phyloP scores from a whole-genome alignment of 2,113 vertebrate genomes.

The Crocuta crocuta region DNA sequence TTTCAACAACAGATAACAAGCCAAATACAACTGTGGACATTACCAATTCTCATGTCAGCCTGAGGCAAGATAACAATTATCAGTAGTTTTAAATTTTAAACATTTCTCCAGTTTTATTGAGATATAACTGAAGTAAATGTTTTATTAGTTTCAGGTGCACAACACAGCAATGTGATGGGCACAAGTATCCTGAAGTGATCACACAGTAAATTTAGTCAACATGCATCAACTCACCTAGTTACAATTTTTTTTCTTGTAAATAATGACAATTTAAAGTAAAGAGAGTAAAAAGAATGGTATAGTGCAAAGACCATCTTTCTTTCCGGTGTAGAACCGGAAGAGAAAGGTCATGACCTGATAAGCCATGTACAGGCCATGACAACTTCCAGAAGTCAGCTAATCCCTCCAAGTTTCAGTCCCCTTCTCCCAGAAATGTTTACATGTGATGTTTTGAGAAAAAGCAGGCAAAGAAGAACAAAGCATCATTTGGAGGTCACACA shows the following conservation, averaged over 20 bases:
- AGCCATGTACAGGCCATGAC: rapidly evolving
- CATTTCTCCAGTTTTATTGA: neutral
- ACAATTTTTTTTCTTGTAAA: neutral
- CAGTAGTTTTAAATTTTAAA: neutral
- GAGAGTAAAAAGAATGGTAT: neutral
- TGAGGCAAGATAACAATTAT: neutral
- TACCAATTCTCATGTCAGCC: neutral
- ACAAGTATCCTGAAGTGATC: neutral
- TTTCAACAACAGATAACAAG: neutral
- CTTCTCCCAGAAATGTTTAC: neutral
- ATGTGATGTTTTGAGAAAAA: neutral
- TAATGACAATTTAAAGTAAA: neutral
- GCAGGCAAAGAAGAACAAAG: neutral
- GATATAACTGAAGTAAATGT: neutral
- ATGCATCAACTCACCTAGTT: neutral
- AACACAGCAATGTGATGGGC: neutral
- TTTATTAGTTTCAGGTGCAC: neutral
- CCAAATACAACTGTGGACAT: neutral
- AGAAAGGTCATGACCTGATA: neutral
- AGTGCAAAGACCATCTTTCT: neutral
- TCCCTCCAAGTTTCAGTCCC: neutral
- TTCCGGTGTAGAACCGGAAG: neutral
- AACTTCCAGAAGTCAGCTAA: neutral
- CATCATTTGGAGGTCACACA: neutral
- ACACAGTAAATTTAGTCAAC: neutral